Evolutionary conservation across 2,113 vertebrate species (phyloP).

Genomic region (Tenrec ecaudatus): DNA sequence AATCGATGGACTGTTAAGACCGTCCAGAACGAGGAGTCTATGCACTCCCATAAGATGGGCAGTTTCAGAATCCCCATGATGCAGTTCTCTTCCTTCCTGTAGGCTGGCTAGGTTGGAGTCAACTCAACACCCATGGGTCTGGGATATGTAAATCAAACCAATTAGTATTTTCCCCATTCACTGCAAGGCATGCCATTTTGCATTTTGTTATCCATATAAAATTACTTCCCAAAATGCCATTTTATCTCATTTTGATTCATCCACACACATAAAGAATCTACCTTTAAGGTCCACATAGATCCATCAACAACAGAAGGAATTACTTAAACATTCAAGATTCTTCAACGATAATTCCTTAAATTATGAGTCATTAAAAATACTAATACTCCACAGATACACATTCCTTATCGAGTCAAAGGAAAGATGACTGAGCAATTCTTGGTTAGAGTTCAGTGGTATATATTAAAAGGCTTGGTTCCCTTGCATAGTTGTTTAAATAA

Average conservation of each 20-base stretch:
- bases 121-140: no score
- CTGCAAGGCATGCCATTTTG: background rate
- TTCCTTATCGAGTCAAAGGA: background rate
- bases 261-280: background rate
- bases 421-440: background rate
- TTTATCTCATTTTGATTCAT: conserved; percentile 7
- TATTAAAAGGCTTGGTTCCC: background rate
- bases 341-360: conserved; percentile 44
- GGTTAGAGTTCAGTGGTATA: background rate
- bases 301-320: conserved; percentile 24
- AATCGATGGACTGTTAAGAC: no score
- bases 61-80: no score
- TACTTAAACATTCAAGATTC: background rate
- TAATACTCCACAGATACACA: background rate
- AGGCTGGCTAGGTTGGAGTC: no score
- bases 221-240: conserved; percentile 7
- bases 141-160: background rate
- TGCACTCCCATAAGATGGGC: no score
- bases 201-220: conserved; percentile 29
- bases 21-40: no score
- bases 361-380: conserved; percentile 33
- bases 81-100: no score
- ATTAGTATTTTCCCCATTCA: background rate
- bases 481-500: background rate
- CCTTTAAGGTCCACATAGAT: background rate